Conservation (phyloP, 2,888 invertebrate species). For the Rhimphoctona megacephalus region DNA sequence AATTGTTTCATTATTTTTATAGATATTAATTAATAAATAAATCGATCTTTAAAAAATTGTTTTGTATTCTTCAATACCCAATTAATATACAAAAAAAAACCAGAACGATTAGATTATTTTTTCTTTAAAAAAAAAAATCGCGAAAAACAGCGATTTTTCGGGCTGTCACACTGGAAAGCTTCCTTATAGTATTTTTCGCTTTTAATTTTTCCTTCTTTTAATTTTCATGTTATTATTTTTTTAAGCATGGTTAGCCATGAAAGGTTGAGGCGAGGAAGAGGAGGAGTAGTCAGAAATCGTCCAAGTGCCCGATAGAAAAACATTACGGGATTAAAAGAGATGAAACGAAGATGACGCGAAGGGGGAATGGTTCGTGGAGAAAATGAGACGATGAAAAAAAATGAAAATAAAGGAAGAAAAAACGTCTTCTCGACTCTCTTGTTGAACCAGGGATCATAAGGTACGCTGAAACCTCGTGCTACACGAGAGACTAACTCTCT, state of each 20-base stretch:
- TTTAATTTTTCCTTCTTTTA: neutral
- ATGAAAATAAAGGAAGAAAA: neutral
- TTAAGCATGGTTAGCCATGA: neutral
- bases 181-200: neutral
- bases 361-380: neutral
- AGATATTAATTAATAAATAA: too few relatives aligned
- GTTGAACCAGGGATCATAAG: conserved; percentile 10
- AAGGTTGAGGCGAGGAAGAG: neutral
- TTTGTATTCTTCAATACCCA: too few relatives aligned
- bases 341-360: conserved; percentile 10
- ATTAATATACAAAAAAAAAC: too few relatives aligned
- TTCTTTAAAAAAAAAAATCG: too few relatives aligned
- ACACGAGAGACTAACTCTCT: conserved; percentile 11
- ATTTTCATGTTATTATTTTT: neutral
- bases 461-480: conserved; percentile 16
- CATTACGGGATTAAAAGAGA: conserved; percentile 10
- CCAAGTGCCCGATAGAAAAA: conserved; percentile 8
- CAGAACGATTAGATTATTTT: too few relatives aligned
- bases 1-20: too few relatives aligned
- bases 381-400: neutral
- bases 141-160: too few relatives aligned
- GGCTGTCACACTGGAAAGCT: too few relatives aligned
- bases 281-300: conserved; percentile 1
- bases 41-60: too few relatives aligned
- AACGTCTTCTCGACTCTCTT: neutral